phyloP scores from a whole-genome alignment of 2,113 vertebrate species.

The Cyanistes caeruleus region DNA sequence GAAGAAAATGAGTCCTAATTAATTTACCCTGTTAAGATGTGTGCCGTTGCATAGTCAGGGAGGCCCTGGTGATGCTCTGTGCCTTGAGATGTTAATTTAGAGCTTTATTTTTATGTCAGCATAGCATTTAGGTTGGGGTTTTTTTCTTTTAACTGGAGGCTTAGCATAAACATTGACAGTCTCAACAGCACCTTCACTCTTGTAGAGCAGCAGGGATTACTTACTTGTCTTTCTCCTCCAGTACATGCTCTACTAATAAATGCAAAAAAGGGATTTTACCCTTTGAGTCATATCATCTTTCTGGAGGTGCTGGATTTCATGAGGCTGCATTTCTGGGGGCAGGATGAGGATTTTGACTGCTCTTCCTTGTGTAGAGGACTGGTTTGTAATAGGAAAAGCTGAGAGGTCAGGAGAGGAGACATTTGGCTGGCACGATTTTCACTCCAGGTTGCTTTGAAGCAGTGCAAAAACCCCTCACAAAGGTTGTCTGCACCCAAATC shows the following conservation, averaged over 20 bases:
- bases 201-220: not conserved
- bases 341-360: not conserved
- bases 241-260: not conserved
- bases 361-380: rapidly evolving
- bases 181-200: not conserved
- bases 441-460: not conserved
- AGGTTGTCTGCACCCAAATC: not conserved
- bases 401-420: not conserved
- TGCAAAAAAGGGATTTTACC: not conserved
- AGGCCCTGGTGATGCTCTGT: not conserved
- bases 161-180: not conserved
- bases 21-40: not conserved
- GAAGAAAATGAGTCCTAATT: not conserved
- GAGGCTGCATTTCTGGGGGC: not conserved
- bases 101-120: not conserved
- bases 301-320: not conserved
- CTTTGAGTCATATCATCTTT: not conserved
- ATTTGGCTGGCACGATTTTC: not conserved
- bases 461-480: not conserved
- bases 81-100: not conserved
- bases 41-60: not conserved
- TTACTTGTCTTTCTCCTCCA: not conserved
- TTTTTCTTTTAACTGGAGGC: not conserved
- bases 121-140: not conserved
- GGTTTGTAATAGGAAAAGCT: not conserved